phyloP scores from a whole-genome alignment of 2,888 invertebrate genomes.

The Leucophenga maculata region DNA sequence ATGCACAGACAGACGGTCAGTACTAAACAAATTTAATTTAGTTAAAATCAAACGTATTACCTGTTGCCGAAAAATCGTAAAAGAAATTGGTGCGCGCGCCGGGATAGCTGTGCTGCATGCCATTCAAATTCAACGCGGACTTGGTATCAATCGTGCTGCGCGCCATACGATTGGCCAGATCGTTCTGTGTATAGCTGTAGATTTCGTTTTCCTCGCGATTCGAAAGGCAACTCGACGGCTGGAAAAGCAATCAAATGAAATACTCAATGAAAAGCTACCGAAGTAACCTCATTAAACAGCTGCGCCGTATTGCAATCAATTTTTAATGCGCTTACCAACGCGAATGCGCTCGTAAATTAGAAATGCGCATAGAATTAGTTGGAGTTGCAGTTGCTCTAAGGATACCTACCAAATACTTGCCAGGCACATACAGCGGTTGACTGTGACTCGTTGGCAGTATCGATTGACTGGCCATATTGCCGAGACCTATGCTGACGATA shows the following conservation, averaged over 20 bases:
- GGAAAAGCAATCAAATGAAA: conserved; percentile 49
- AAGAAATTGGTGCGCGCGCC: conserved; percentile 71
- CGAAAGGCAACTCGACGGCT: conserved; percentile 92
- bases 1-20: conserved; percentile 44
- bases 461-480: conserved; percentile 71
- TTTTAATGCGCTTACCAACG: conserved; percentile 31
- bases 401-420: conserved; percentile 90
- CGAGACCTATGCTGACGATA: conserved; percentile 52
- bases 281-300: conserved; percentile 13
- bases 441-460: conserved; percentile 84
- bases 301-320: neutral
- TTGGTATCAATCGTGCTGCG: conserved; percentile 73
- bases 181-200: conserved; percentile 89
- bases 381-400: conserved; percentile 3
- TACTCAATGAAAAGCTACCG: conserved; percentile 5
- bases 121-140: conserved; percentile 76
- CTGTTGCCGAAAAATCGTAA: conserved; percentile 72
- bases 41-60: conserved; percentile 63
- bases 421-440: conserved; percentile 91
- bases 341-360: conserved; percentile 46
- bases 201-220: conserved; percentile 94
- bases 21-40: conserved; percentile 57
- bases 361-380: conserved; percentile 11
- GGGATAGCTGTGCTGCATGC: conserved; percentile 72
- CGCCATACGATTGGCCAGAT: conserved; percentile 85